These are phyloP conservation scores for Aphaenogaster rudis DNA, from an alignment of 1,140 invertebrate genomes.

Conservation along the genomic window DNA sequence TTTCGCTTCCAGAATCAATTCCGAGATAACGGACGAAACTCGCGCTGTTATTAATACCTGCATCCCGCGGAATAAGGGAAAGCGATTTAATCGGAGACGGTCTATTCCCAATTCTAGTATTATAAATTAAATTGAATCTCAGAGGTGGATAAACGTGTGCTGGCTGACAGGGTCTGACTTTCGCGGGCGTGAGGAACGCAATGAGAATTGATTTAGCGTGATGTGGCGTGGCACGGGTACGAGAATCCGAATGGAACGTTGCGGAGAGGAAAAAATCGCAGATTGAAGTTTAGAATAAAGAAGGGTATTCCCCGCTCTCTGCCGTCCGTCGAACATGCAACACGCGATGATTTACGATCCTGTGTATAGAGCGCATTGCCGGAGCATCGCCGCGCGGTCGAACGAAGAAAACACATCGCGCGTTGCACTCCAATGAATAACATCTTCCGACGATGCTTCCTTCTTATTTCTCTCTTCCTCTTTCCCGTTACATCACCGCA, in stretches of 20 bases:
- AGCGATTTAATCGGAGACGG: not conserved
- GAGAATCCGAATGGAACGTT: slow-evolving; percentile 37
- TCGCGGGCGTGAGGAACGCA: not conserved
- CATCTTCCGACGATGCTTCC: slow-evolving; percentile 28
- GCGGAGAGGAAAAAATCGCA: slow-evolving; percentile 34
- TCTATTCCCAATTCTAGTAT: not conserved
- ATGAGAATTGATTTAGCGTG: slow-evolving; percentile 21
- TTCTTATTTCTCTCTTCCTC: not conserved
- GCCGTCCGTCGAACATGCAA: slow-evolving; percentile 51
- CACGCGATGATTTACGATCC: slow-evolving; percentile 68
- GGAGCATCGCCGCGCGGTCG: not conserved
- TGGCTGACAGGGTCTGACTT: not conserved
- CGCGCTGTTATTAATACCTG: not conserved
- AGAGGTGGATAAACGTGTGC: not conserved
- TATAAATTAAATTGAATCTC: not conserved
- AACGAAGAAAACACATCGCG: slow-evolving; percentile 25
- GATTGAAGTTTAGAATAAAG: slow-evolving; percentile 60
- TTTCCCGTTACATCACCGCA: slow-evolving; percentile 33
- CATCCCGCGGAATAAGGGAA: not conserved
- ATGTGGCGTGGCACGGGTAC: not conserved
- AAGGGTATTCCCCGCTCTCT: slow-evolving; percentile 20
- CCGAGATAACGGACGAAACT: not conserved
- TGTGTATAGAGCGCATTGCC: slow-evolving; percentile 2
- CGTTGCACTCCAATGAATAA: slow-evolving; percentile 47
- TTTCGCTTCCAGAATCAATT: slow-evolving; percentile 14